Base-by-base conservation (phyloP, 2,797 vertebrate genomes). In the Sus cebifrons region DNA sequence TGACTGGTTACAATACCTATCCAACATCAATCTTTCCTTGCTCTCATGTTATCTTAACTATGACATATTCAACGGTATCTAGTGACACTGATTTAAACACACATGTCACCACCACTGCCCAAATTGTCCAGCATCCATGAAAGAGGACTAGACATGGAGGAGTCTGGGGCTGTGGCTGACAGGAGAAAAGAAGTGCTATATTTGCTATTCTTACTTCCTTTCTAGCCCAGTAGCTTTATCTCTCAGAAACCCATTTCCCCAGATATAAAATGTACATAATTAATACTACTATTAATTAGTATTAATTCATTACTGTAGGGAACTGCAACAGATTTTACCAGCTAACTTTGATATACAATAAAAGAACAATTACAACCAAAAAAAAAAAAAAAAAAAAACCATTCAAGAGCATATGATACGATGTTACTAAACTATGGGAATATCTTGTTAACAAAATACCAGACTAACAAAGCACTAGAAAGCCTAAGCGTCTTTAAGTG, bases 1-100 rank as follows among this genome's bases (percentile, higher is more conserved):
- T 29, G 79, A 44, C 23, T 6, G 23, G 79, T 44, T 23, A 49
- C 6, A n/a, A 0, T 2, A 65, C 44, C 86, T 70, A 29, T n/a
- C 52, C 36, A 64, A 65, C 18, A 17, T 10, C 23, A 11, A 13
- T 96, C 70, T 87, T 87, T 95, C 60, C 17, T 8, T 78, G 81
- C 87, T 94, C 89, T 96, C 6, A 84, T 40, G 94, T 73, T 96
- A 83, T 94, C 92, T 89, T 91, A 96, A 91, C 94, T 92, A 90
- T 68, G 91, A 81, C 44, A 86, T 86, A 65, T 14, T 97, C 32
- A 70, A 49, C 16, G 74, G 44, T 36, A 71, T n/a, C 70, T 32
- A 49, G 25, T 16, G 62, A 62, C 29, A n/a, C 6, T 83, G 75
- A 60, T 86, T 94, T 93, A 90, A 97, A 23, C 27, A 32, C 25